Base-by-base conservation (phyloP, 1,140 invertebrate species). In the Sycophila sp. region DNA sequence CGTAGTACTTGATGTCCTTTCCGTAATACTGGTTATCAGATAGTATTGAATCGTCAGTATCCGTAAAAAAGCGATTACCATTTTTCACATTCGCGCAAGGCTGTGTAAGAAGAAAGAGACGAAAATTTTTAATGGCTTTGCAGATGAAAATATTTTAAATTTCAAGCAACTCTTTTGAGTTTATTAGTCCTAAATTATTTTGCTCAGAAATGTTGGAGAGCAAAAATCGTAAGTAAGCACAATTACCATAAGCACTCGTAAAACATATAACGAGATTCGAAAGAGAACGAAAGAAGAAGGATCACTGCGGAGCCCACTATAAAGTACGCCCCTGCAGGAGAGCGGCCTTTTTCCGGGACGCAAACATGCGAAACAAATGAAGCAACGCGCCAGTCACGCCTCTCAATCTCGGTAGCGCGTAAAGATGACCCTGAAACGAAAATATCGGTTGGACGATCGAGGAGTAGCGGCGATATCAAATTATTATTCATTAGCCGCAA, bases 141-240 rank as follows among this genome's bases (percentile, higher is more conserved):
- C n/a, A n/a, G n/a, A n/a, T n/a, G n/a, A n/a, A n/a, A n/a, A n/a
- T n/a, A n/a, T 51, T 64, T 38, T 51, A 64, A 64, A 51, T 26
- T 51, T 64, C 38, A 38, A 65, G 55, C 34, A 55, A 42, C 64
- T 67, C n/a, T 53, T 67, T 67, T 56, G 58, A 67, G 8, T 67
- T 67, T 67, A 67, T 53, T 67, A 67, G 64, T 53, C 32, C 51
- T 67, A 67, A 58, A 58, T 67, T 56, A 67, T 58, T 65, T 53
- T 40, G 34, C 36, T 38, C 63, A 47, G 30, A 65, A 65, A 65
- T n/a, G 30, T 8, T 53, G 13, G 26, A 55, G 51, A 56, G 34
- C 49, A 38, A 32, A 42, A 45, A 19, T 67, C 53, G 34, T 36
- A 67, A 67, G 51, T 67, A 67, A 67, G 38, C 22, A 17, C 53